Evolutionary conservation across 2,888 invertebrate species (phyloP).

Genomic region (Troides oblongomaculatus): DNA sequence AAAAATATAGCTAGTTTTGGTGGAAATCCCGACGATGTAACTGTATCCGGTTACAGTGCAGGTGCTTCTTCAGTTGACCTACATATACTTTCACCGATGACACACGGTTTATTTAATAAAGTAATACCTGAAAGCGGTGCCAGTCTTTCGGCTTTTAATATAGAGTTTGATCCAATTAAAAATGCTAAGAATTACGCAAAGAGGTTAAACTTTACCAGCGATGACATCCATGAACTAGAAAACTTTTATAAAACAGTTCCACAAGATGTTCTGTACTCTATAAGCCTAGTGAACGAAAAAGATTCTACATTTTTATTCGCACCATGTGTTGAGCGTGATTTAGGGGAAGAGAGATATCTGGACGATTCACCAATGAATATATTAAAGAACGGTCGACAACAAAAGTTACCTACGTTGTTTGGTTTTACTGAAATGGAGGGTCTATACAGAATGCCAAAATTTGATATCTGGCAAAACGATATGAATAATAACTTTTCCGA

Average conservation of each 20-base stretch:
- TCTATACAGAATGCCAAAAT: conserved; percentile 34
- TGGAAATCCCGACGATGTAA: conserved; percentile 49
- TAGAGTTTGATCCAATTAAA: conserved; percentile 51
- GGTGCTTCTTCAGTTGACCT: conserved; percentile 53
- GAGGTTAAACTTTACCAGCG: conserved; percentile 40
- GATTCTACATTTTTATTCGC: conserved; percentile 38
- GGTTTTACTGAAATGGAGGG: conserved; percentile 44
- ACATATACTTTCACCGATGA: conserved; percentile 48
- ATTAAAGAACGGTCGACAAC: too few species aligned
- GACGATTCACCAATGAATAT: too few species aligned
- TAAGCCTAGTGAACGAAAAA: conserved; percentile 28
- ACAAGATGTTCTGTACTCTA: conserved; percentile 34
- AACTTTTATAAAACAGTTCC: too few species aligned
- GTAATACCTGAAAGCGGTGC: conserved; percentile 29
- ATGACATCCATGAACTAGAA: conserved; percentile 38
- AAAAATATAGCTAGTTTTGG: too few species aligned
- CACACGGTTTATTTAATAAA: conserved; percentile 53
- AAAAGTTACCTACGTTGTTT: too few species aligned
- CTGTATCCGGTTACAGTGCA: conserved; percentile 53
- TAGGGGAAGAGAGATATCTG: conserved; percentile 30
- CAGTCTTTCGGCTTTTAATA: conserved; percentile 39
- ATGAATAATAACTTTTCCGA: conserved; percentile 56
- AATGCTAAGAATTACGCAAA: conserved; percentile 50
- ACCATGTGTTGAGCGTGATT: conserved; percentile 47
- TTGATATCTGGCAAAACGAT: conserved; percentile 42